Base-by-base conservation (phyloP, 2,113 vertebrate genomes). In the Callospermophilus lateralis region DNA sequence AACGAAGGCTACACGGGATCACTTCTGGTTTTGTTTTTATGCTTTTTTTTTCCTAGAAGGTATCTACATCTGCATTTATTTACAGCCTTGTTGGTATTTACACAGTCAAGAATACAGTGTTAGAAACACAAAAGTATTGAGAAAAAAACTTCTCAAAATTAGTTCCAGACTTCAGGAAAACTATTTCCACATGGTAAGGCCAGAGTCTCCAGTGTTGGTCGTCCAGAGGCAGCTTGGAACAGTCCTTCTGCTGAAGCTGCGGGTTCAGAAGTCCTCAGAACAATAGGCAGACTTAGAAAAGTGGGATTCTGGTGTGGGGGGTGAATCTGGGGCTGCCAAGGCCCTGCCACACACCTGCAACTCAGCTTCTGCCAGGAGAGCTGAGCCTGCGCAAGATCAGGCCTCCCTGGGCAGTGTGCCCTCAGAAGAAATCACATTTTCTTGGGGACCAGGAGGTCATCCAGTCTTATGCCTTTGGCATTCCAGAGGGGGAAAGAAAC, bases 11-110 rank as follows among this genome's bases (percentile, higher is more conserved):
- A 99, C 99, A 99, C 99, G 98, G 98, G 98, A 98, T 99, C 99
- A 99, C 99, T 98, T 99, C 98, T 99, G 99, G 99, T 99, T 98
- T 93, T 98, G 4, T 96, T 97, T 98, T 98, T 97, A 97, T 95
- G 96, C 58, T 51, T 97, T 96, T 97, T 86, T 99, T 98, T 98
- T 94, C 45, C 99, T 99, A 99, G 99, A 99, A 99, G 99, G 99
- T 99, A 99, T 99, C 99, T 99, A 99, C 99, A 99, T 99, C 99
- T 99, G 99, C 99, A 98, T 98, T 99, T 99, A 99, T 99, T 99
- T 99, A 99, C 99, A 99, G 99, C 99, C 98, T 98, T 98, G 98
- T 98, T 26, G 98, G 98, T 99, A 99, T 99, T 99, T 99, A 99
- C 99, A 99, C 88, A 98, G 98, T 99, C 99, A 98, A 99, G 99